Evolutionary conservation across 2,888 invertebrate species (phyloP), one percentile per base, ranked within the genome.

Genomic region (Syrphus vitripennis): DNA sequence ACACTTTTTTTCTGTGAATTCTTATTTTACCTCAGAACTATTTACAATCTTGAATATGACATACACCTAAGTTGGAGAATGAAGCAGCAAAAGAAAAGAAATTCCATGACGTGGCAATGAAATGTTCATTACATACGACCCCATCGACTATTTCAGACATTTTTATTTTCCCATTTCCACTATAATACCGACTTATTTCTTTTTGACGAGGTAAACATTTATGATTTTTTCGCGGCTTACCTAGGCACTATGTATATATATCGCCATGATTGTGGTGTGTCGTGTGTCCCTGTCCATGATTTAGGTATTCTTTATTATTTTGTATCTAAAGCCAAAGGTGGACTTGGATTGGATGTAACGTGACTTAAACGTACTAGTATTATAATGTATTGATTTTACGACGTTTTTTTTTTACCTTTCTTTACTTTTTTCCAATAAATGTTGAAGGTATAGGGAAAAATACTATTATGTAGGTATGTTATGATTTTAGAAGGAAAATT

Each of bases 91-190:
- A 12, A 31, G 14, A 48, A 16, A 12, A 31, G 14, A 48, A 67
- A 67, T 50, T 50, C 40, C 31, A 59, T 57, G 67, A 76, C 48
- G 63, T 79, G 83, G 79, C 83, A 83, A 83, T 83, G 83, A 83
- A 83, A 83, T 74, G 83, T 84, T 80, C 75, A 84, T 84, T 80
- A 84, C 71, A 75, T 59, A 83, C 59, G 67, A 76, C 80, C 83
- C 65, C 76, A 45, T 5, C 50, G 42, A 31, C 24, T 24, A 12
- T 50, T 50, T 7, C n/a, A 9, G 24, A 50, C 34, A 50, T 50
- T 34, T 42, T 42, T 31, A 34, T 67, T 67, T 50, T 34, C 34
- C 34, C 50, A 67, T 34, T 67, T 34, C 50, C 34, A n/a, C 67
- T 37, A 65, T 42, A n/a, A n/a, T 45, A 67, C 34, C 31, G 21